These are phyloP conservation scores for Tricholauxania praeusta DNA, from an alignment of 2,888 invertebrate genomes.

Conservation along the genomic window DNA sequence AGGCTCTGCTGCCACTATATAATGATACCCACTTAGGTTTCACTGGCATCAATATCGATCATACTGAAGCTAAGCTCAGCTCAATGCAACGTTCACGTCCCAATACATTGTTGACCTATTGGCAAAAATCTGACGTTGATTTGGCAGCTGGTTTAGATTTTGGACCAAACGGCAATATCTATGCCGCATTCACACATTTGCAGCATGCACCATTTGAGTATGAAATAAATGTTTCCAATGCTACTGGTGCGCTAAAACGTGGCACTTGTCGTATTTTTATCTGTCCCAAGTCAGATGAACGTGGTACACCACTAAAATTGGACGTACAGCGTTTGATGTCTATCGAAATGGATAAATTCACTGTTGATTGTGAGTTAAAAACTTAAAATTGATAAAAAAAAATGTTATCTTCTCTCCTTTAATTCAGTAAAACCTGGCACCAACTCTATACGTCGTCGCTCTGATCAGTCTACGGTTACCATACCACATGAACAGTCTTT, in stretches of 20 bases:
- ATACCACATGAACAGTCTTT: conserved; percentile 87
- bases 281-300: conserved; percentile 75
- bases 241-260: conserved; percentile 63
- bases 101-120: conserved; percentile 78
- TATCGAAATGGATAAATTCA: conserved; percentile 78
- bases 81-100: conserved; percentile 47
- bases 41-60: conserved; percentile 48
- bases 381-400: neutral
- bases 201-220: conserved; percentile 80
- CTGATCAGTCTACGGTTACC: conserved; percentile 81
- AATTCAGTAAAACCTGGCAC: conserved; percentile 76
- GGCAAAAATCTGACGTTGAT: conserved; percentile 84
- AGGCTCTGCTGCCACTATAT: conserved; percentile 73
- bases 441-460: conserved; percentile 76
- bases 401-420: neutral
- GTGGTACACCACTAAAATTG: conserved; percentile 71
- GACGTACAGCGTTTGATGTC: conserved; percentile 73
- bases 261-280: conserved; percentile 78
- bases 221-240: conserved; percentile 73
- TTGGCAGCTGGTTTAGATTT: conserved; percentile 85
- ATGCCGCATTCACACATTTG: conserved; percentile 80
- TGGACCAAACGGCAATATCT: conserved; percentile 76
- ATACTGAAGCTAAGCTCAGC: conserved; percentile 45
- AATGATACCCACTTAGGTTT: conserved; percentile 60
- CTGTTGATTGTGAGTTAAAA: conserved; percentile 70